phyloP scores from a whole-genome alignment of 1,140 invertebrate genomes.

The Branchinecta lynchi region DNA sequence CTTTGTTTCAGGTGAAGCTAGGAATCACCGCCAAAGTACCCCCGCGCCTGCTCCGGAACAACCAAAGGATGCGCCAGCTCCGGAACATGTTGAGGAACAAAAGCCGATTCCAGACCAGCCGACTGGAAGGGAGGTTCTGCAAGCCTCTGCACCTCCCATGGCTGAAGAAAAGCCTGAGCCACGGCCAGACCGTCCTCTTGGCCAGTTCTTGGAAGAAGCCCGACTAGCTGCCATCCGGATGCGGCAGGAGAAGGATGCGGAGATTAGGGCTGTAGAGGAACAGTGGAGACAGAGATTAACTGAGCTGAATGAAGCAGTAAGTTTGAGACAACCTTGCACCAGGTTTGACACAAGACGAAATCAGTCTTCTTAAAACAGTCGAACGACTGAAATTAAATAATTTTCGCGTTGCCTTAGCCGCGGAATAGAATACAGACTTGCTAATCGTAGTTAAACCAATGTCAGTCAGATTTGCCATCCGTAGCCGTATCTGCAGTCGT shows the following conservation, averaged over 20 bases:
- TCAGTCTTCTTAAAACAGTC: too few species aligned
- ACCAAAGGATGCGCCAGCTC: not conserved
- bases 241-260: conserved; percentile 19
- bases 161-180: not conserved
- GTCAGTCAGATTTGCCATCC: too few species aligned
- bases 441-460: too few species aligned
- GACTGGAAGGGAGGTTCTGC: not conserved
- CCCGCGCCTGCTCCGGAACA: not conserved
- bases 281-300: conserved; percentile 17
- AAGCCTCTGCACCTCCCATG: not conserved
- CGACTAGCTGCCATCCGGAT: conserved; percentile 19
- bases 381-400: too few species aligned
- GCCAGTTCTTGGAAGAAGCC: conserved; percentile 20
- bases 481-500: too few species aligned
- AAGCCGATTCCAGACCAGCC: not conserved
- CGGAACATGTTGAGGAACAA: not conserved
- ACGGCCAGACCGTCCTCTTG: not conserved
- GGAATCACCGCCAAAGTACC: not conserved
- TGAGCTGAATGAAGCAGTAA: conserved; percentile 18
- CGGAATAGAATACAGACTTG: too few species aligned
- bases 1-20: not conserved
- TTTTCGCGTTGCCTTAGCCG: too few species aligned
- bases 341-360: too few species aligned
- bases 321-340: too few species aligned
- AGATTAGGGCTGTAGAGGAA: conserved; percentile 18